These are phyloP conservation scores for Rhynchonycteris naso DNA, from an alignment of 2,797 vertebrate species.

Conservation along the genomic window DNA sequence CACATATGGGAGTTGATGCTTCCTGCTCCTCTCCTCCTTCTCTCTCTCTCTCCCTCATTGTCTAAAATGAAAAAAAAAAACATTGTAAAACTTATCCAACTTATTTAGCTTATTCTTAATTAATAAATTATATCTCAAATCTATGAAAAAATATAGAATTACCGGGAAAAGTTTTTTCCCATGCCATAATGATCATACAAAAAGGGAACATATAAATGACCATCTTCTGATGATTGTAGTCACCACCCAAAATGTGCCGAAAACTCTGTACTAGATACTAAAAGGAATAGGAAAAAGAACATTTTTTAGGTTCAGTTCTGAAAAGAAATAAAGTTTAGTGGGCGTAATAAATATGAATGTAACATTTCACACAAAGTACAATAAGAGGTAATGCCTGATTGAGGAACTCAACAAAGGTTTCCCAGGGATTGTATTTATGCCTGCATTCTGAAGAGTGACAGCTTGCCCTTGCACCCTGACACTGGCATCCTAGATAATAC, in stretches of 20 bases:
- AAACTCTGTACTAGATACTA: background rate
- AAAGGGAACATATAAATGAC: background rate
- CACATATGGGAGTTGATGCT: too few relatives aligned
- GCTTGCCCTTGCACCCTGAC: too few relatives aligned
- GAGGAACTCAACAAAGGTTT: background rate
- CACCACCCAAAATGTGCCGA: background rate
- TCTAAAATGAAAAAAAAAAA: too few relatives aligned
- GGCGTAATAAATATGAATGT: background rate
- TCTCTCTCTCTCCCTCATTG: too few relatives aligned
- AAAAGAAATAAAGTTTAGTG: background rate
- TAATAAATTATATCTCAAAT: constrained; percentile 5
- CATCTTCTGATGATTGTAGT: background rate
- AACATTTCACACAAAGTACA: background rate
- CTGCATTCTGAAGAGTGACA: background rate
- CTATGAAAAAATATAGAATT: background rate
- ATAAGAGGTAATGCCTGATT: background rate
- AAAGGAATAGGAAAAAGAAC: background rate
- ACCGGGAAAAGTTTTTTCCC: background rate
- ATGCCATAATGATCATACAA: background rate
- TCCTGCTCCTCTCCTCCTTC: too few relatives aligned
- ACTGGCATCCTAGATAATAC: background rate
- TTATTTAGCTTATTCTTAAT: constrained; percentile 1
- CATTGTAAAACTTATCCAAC: background rate
- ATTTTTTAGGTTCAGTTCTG: background rate
- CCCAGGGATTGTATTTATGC: background rate